These are phyloP conservation scores for Sinodicranocentrus sp. DNA, from an alignment of 2,888 invertebrate genomes.

Conservation along the genomic window DNA sequence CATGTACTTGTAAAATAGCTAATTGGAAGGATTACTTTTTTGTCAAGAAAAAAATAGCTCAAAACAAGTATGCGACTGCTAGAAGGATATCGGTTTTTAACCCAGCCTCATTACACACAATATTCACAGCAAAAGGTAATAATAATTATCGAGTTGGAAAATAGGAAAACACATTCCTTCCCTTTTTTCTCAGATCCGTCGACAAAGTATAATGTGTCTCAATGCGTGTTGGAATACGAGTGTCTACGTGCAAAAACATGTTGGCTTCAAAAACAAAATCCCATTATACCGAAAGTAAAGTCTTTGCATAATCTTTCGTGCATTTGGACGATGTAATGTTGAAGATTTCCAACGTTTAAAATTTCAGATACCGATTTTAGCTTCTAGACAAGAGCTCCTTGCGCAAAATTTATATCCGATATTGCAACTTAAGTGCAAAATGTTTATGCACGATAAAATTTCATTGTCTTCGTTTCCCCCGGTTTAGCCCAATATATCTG, in stretches of 20 bases:
- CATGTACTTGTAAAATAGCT: constrained; percentile 27
- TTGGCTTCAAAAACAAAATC: too few relatives aligned
- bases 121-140: too few relatives aligned
- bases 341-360: too few relatives aligned
- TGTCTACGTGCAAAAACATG: background rate
- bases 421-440: constrained; percentile 20
- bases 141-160: too few relatives aligned
- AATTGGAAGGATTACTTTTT: constrained; percentile 15
- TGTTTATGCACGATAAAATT: constrained; percentile 13
- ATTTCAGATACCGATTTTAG: too few relatives aligned
- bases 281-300: too few relatives aligned
- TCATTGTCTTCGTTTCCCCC: constrained; percentile 21
- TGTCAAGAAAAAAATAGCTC: constrained; percentile 2
- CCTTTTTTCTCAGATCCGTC: background rate
- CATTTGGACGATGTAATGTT: too few relatives aligned
- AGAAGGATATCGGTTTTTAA: background rate
- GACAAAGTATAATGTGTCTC: background rate
- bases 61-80: constrained; percentile 4
- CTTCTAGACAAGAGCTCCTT: background rate
- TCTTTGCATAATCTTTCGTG: too few relatives aligned
- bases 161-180: background rate
- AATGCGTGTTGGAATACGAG: background rate
- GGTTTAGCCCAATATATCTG: background rate
- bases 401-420: constrained; percentile 18
- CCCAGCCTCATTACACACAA: background rate